phyloP scores from a whole-genome alignment of 2,113 vertebrate genomes.

The Dolichallabes microphthalmus region DNA sequence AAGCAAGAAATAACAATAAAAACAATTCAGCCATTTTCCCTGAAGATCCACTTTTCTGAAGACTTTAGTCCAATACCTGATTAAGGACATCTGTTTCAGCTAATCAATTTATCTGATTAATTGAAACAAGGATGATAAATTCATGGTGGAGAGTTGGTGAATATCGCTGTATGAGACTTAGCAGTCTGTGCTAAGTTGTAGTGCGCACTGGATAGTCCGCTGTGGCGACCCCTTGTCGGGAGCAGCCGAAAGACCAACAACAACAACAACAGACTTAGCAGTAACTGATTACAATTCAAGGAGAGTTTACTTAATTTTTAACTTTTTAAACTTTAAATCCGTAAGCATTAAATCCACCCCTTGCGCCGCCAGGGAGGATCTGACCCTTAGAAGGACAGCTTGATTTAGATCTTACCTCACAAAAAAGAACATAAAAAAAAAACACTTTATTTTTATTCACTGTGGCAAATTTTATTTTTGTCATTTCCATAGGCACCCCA shows the following conservation, averaged over 20 bases:
- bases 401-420: background rate
- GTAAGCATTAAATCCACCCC: too few relatives aligned
- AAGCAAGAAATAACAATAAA: background rate
- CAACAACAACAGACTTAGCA: background rate
- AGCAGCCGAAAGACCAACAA: too few relatives aligned
- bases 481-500: too few relatives aligned
- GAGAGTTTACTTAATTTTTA: background rate
- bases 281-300: background rate
- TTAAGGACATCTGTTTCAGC: background rate
- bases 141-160: background rate
- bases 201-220: too few relatives aligned
- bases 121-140: background rate
- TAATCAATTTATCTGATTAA: constrained; percentile 4
- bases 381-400: background rate
- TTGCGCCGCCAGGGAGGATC: too few relatives aligned
- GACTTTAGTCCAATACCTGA: constrained; percentile 5
- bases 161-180: background rate
- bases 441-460: too few relatives aligned
- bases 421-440: background rate
- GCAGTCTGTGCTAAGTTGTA: too few relatives aligned
- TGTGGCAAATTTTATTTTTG: too few relatives aligned
- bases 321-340: background rate
- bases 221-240: too few relatives aligned
- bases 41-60: background rate
- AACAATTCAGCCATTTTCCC: background rate